Conservation (phyloP, 2,888 invertebrate species). For the Rotaria sp. region DNA sequence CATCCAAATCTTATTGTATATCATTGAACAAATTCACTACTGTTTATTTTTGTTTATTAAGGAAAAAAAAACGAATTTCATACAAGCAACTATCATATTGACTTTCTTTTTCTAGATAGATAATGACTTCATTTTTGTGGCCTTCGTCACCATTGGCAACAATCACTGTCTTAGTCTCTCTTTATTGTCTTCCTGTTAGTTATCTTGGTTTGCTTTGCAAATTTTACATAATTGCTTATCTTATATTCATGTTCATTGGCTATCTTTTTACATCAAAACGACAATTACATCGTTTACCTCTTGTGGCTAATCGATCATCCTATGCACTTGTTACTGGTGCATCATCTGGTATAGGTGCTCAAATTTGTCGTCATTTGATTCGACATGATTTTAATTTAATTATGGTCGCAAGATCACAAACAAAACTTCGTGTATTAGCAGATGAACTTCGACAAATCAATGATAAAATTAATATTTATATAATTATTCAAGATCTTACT, state of each 20-base stretch:
- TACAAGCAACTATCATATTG: background rate
- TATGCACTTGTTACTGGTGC: constrained; percentile 24
- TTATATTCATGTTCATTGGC: background rate
- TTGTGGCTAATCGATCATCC: background rate
- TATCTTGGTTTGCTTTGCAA: background rate
- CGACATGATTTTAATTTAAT: constrained; percentile 15
- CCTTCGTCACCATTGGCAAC: background rate
- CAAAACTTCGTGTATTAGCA: background rate
- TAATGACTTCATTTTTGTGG: constrained; percentile 6
- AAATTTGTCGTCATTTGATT: background rate
- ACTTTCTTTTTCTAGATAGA: background rate
- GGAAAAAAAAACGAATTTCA: background rate
- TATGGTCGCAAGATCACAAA: background rate
- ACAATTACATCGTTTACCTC: background rate
- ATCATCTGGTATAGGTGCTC: background rate
- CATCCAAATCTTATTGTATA: background rate
- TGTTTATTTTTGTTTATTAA: background rate
- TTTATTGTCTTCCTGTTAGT: background rate
- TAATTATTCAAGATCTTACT: background rate
- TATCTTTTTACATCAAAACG: background rate
- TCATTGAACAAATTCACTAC: background rate
- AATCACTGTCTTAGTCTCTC: background rate
- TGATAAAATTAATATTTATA: background rate
- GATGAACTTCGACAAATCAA: background rate
- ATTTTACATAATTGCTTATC: background rate